Evolutionary conservation across 2,888 invertebrate genomes (phyloP), one percentile per base, ranked within the genome.

Genomic region (Catocala sponsa): DNA sequence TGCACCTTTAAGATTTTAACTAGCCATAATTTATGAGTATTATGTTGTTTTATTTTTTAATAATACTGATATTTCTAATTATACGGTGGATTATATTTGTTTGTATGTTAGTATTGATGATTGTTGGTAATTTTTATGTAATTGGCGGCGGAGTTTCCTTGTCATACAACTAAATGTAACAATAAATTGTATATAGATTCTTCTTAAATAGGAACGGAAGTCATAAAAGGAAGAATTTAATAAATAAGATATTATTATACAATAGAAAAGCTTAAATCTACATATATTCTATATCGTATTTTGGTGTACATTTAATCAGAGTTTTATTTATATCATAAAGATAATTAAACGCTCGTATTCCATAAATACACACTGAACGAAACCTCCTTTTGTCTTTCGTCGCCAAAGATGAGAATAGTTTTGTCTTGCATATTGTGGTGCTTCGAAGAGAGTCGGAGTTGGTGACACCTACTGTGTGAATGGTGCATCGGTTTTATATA

Each of bases 21-120:
- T 74, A 77, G 72, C 79, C 77, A 81, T 82, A 72, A 76, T 71
- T 74, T 72, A 68, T 67, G 63, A 78, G 78, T 78, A 76, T 74
- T 78, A 76, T 76, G 52, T 70, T 56, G 47, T 65, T 68, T 66
- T 68, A 64, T 74, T 70, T 55, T 57, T 76, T 59, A 75, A 66
- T 64, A 69, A 72, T 65, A 68, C 63, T 76, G 69, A 75, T 78
- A 77, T 68, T 78, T 68, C 38, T 68, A 59, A 54, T 61, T 62
- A 53, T 25, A 57, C 11, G 10, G 11, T 53, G 13, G 4, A 44
- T 13, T 5, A 33, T 55, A 55, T 41, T 50, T 53, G 46, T 55
- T 50, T 15, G 32, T 15, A 48, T 12, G 32, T 43, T 54, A 41
- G 32, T 52, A 48, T 35, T 59, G 43, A 10, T 49, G 41, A 25